phyloP scores from a whole-genome alignment of 2,888 invertebrate species.

The Tanypteryx hageni region DNA sequence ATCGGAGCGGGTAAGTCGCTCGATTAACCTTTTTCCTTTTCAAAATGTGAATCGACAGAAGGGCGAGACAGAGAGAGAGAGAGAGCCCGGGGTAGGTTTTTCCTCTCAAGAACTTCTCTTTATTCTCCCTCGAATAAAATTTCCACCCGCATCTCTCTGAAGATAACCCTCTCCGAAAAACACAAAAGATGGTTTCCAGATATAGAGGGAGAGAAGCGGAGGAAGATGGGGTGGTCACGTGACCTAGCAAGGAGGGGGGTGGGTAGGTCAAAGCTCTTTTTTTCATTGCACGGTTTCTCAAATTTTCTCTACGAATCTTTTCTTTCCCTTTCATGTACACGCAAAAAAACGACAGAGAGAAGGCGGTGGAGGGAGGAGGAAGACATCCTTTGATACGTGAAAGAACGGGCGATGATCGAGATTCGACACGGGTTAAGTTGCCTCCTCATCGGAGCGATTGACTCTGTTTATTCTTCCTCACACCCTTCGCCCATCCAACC shows the following conservation, averaged over 20 bases:
- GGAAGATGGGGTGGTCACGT: conserved; percentile 4
- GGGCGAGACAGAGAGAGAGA: background rate
- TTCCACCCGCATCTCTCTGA: background rate
- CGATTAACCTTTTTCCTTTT: conserved; percentile 25
- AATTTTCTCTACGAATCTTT: background rate
- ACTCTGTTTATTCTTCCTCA: conserved; percentile 57
- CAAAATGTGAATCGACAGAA: background rate
- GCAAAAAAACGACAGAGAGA: background rate
- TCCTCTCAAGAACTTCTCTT: conserved; percentile 40
- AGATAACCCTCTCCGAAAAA: background rate
- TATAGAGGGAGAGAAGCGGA: background rate
- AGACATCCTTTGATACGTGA: background rate
- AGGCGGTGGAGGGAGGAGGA: background rate
- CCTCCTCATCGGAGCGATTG: conserved; percentile 43
- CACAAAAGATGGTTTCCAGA: background rate
- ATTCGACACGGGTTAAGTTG: conserved; percentile 38
- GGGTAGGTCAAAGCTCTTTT: background rate
- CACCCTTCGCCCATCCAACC: background rate
- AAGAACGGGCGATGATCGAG: conserved; percentile 31
- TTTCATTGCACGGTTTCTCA: background rate
- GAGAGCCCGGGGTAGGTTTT: conserved; percentile 12
- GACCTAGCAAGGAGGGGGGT: background rate
- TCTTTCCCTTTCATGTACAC: background rate
- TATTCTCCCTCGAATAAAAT: background rate
- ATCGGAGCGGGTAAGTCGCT: background rate